Conservation (phyloP, 2,797 vertebrate species). For the Zenarchopterus dispar region DNA sequence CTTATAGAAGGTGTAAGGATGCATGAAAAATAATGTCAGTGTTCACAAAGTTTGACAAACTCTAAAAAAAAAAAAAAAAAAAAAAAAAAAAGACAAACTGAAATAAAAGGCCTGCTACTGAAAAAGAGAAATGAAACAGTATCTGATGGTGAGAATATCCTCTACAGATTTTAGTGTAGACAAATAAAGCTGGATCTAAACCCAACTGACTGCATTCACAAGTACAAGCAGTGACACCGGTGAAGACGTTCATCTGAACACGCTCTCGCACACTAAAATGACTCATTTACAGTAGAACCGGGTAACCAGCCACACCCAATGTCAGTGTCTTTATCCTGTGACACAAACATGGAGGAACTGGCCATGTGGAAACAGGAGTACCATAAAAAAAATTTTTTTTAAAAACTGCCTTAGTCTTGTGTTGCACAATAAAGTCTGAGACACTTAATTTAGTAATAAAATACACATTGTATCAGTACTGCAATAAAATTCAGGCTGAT, state of each 20-base stretch:
- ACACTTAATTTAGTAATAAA: too few species aligned
- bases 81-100: neutral
- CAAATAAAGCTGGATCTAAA: constrained; percentile 34
- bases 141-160: constrained; percentile 5
- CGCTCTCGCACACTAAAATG: constrained; percentile 23
- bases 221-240: constrained; percentile 3
- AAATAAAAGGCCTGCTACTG: neutral
- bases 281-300: constrained; percentile 28
- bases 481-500: too few species aligned
- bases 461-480: too few species aligned
- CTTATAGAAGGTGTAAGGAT: constrained; percentile 1
- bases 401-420: neutral
- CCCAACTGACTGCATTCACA: constrained; percentile 18
- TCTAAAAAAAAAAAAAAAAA: neutral
- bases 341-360: constrained; percentile 1
- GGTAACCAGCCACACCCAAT: constrained; percentile 44
- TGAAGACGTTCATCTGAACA: constrained; percentile 24
- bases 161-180: constrained; percentile 25
- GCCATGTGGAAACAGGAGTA: constrained; percentile 1
- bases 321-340: constrained; percentile 1
- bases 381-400: too few species aligned
- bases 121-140: constrained; percentile 13
- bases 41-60: neutral
- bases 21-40: neutral
- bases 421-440: too few species aligned